Base-by-base conservation (phyloP, 2,797 vertebrate species). In the Etheostoma nigrum region DNA sequence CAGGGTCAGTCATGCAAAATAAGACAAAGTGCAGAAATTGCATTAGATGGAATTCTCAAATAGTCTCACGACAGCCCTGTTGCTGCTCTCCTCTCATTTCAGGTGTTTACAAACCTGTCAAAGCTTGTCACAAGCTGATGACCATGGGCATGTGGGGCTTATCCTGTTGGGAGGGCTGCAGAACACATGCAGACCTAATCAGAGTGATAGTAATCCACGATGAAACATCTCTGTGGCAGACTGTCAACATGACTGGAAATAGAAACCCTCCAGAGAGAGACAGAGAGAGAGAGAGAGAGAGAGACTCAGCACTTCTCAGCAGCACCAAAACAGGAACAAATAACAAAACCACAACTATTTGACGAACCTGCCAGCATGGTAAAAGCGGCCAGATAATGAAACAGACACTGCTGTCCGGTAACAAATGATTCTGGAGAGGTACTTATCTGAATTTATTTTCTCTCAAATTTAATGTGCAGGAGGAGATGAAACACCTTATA, bases 161-260 rank as follows among this genome's bases (percentile, higher is more conserved):
- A 81, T 83, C 76, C 74, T 27, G 48, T n/a, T 14, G 75, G 75
- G 78, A 84, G 72, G 74, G 30, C 79, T n/a, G 61, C 54, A 49
- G 27, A 81, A 86, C 72, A 76, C 80, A 84, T 52, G 72, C 79
- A 66, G 79, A 51, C 72, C 79, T 52, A 85, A 90, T 87, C 82
- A 58, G 73, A 74, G 69, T 42, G 60, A 70, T 84, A 82, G 83
- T 85, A 86, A 87, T 85, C 81, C 78, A 42, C 47, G 6, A 62
- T 72, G 73, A 88, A 78, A 74, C 11, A 54, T 73, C 69, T 78
- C 79, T 54, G 82, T 48, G 75, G 78, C 48, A 45, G 54, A 77
- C 89, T 84, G 86, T 87, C 86, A 88, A 74, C 85, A 63, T 8
- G 62, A 67, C 79, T 86, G 72, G 19, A 88, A 92, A 92, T 85